Conservation (phyloP, 2,113 vertebrate genomes). For the Sturnus vulgaris region DNA sequence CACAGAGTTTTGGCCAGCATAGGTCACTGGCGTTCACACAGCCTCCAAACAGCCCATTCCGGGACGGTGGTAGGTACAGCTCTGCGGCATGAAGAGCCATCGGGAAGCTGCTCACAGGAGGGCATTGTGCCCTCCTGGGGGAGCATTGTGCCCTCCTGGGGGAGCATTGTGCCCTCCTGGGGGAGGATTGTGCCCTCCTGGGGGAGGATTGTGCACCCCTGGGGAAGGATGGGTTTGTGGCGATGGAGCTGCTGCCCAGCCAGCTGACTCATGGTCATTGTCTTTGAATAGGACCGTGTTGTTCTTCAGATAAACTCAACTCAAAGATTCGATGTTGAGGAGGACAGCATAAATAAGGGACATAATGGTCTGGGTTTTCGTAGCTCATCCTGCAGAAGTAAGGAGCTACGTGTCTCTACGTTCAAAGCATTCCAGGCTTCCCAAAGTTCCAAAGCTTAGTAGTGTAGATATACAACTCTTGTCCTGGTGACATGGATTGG, state of each 20-base stretch:
- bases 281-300: not conserved
- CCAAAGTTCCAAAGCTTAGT: not conserved
- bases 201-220: accelerated
- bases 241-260: accelerated
- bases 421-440: not conserved
- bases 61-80: accelerated
- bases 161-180: no score
- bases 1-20: accelerated
- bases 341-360: not conserved
- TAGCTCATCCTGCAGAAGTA: not conserved
- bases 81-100: not conserved
- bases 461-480: not conserved
- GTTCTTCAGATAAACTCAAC: not conserved
- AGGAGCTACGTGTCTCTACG: accelerated
- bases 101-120: not conserved
- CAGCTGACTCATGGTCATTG: not conserved
- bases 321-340: not conserved
- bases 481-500: not conserved
- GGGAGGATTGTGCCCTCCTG: accelerated
- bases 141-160: no score
- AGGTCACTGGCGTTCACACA: accelerated
- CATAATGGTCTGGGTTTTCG: not conserved
- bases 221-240: not conserved
- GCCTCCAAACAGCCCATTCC: not conserved
- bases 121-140: accelerated